Conservation (phyloP, 2,797 vertebrate species). For the Astyanax mexicanus region DNA sequence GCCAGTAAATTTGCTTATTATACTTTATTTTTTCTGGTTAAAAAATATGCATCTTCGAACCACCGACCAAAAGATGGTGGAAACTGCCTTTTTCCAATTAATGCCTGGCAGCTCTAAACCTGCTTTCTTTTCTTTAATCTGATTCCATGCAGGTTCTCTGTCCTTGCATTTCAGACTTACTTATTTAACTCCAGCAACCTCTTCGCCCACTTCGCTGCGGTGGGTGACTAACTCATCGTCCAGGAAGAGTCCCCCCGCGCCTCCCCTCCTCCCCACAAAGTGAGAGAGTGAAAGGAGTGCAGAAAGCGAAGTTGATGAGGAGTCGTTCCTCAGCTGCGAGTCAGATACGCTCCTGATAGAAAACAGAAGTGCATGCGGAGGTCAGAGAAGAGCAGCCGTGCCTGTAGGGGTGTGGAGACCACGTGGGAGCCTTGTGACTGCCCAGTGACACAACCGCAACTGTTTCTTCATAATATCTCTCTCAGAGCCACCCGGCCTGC, state of each 20-base stretch:
- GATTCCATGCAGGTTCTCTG: not conserved
- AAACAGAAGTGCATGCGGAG: constrained; percentile 46
- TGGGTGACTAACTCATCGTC: constrained; percentile 24
- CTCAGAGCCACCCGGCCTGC: not conserved
- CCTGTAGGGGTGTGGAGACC: constrained; percentile 33
- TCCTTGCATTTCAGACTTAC: not conserved
- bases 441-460: constrained; percentile 46
- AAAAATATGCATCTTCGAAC: no score
- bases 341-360: constrained; percentile 27
- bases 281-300: constrained; percentile 9
- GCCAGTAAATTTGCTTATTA: no score
- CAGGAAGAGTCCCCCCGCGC: constrained; percentile 49
- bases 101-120: no score
- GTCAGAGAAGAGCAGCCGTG: constrained; percentile 33
- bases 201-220: not conserved
- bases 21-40: no score
- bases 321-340: constrained; percentile 21
- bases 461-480: constrained; percentile 43
- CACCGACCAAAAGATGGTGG: no score
- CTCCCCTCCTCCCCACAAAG: constrained; percentile 9
- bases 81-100: no score
- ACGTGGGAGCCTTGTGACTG: constrained; percentile 58
- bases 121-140: not conserved
- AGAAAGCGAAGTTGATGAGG: not conserved
- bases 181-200: not conserved